Evolutionary conservation across 2,888 invertebrate genomes (phyloP).

Genomic region (Drosophila lutescens): DNA sequence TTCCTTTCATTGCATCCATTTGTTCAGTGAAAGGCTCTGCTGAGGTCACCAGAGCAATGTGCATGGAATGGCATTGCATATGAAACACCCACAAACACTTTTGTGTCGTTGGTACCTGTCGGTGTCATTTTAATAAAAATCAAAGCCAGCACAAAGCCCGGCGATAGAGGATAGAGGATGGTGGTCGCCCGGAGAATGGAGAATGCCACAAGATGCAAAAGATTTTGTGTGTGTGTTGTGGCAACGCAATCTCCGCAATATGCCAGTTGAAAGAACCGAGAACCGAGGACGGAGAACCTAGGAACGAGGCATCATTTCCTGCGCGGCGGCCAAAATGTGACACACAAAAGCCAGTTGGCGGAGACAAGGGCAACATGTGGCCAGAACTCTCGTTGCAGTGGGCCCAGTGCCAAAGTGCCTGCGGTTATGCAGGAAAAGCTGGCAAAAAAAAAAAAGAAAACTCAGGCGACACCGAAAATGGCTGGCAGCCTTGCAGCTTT

Average conservation of each 20-base stretch:
- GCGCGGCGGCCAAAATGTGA: slow-evolving; percentile 42
- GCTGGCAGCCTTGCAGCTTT: slow-evolving; percentile 19
- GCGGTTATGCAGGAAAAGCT: slow-evolving; percentile 57
- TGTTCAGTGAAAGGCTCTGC: slow-evolving; percentile 1
- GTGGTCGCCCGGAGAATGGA: background rate
- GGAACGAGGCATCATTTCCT: slow-evolving; percentile 41
- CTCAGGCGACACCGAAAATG: slow-evolving; percentile 17
- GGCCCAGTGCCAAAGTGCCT: slow-evolving; percentile 70
- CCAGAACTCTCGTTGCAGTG: slow-evolving; percentile 14
- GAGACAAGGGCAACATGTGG: slow-evolving; percentile 53
- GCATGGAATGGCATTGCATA: slow-evolving; percentile 1
- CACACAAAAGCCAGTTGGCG: slow-evolving; percentile 40
- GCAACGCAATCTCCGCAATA: slow-evolving; percentile 48
- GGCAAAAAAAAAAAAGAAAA: background rate
- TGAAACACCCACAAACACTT: background rate
- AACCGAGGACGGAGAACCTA: background rate
- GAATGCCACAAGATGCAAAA: slow-evolving; percentile 22
- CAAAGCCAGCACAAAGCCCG: slow-evolving; percentile 26
- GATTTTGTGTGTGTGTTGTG: slow-evolving; percentile 15
- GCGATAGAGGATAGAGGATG: background rate
- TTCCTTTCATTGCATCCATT: background rate
- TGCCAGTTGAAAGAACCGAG: slow-evolving; percentile 18
- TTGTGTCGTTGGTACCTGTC: slow-evolving; percentile 8
- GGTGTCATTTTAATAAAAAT: slow-evolving; percentile 35
- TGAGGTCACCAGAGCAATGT: slow-evolving; percentile 16